phyloP scores from a whole-genome alignment of 1,140 invertebrate genomes.

The Globodera ellingtonae region DNA sequence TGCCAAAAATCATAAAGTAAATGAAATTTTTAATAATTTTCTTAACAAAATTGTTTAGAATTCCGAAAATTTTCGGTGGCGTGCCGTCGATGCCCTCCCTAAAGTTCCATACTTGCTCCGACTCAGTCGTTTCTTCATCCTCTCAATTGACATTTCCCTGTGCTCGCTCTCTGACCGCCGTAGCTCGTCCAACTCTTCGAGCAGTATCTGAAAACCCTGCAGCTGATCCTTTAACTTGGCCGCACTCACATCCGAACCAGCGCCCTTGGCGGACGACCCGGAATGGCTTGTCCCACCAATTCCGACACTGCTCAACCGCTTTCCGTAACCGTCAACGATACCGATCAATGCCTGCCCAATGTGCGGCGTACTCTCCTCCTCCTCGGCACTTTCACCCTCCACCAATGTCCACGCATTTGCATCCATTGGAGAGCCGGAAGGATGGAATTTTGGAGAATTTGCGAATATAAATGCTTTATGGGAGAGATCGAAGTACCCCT shows the following conservation, averaged over 20 bases:
- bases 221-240: neutral
- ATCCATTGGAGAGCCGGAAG: constrained; percentile 28
- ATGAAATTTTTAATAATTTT: no score
- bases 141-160: constrained; percentile 24
- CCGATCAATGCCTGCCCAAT: constrained; percentile 14
- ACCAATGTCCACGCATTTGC: constrained; percentile 58
- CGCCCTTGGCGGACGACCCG: constrained; percentile 15
- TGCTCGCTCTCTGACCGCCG: constrained; percentile 22
- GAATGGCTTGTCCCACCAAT: constrained; percentile 12
- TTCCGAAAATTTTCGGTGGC: no score
- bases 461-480: no score
- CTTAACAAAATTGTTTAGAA: no score
- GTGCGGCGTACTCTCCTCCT: constrained; percentile 8
- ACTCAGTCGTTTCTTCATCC: constrained; percentile 6
- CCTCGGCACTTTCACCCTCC: constrained; percentile 43
- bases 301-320: constrained; percentile 32
- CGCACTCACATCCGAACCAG: constrained; percentile 15
- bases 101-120: constrained; percentile 47
- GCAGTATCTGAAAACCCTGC: constrained; percentile 8
- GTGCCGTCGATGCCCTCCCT: neutral
- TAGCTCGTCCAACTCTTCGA: constrained; percentile 21
- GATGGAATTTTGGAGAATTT: no score
- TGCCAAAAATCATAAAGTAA: no score
- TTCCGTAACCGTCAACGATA: constrained; percentile 24
- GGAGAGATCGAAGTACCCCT: no score